Percentiles rank a stretch among this genome's conserved stretches.
These are phyloP conservation scores for Pollimyrus isidori DNA, from an alignment of 2,113 vertebrate genomes.

Conservation along the genomic window DNA sequence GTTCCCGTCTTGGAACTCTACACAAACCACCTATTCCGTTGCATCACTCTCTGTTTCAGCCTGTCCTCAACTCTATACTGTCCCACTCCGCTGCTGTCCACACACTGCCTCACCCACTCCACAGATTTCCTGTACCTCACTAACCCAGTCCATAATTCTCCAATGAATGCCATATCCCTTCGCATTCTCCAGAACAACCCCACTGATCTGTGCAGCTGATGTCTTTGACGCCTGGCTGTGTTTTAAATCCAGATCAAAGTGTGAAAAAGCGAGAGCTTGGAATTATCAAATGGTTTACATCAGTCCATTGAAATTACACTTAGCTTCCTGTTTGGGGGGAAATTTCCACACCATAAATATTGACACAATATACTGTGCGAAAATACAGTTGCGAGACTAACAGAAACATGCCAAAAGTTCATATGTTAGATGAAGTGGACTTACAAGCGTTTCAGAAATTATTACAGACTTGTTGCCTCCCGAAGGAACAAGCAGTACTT, in stretches of 20 bases:
- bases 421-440: background rate
- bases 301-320: slow-evolving; percentile 6
- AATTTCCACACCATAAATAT: background rate
- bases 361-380: background rate
- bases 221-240: background rate
- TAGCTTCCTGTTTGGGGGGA: background rate
- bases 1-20: background rate
- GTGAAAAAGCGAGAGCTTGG: background rate
- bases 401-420: background rate
- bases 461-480: background rate
- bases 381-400: background rate
- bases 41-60: background rate
- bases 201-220: background rate
- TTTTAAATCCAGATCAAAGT: background rate
- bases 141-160: background rate
- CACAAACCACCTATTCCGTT: background rate
- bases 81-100: background rate
- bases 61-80: background rate
- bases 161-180: background rate
- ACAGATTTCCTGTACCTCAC: background rate
- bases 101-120: background rate
- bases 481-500: background rate
- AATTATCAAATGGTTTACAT: background rate
- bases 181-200: background rate
- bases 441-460: background rate